Evolutionary conservation across 1,140 invertebrate species (phyloP), one percentile per base, ranked within the genome.

Genomic region (Limonius californicus): DNA sequence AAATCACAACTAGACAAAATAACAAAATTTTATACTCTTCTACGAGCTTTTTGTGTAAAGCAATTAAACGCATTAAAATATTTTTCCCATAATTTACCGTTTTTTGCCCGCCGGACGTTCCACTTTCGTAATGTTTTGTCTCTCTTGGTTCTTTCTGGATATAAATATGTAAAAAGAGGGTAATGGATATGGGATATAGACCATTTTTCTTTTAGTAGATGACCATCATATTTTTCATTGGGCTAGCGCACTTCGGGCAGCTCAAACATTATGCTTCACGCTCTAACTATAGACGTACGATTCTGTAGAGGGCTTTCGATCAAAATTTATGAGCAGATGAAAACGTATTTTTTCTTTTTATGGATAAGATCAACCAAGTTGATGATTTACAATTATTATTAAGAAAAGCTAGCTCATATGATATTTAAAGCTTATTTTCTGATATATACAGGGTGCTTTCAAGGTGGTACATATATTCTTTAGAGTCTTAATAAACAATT

Each of bases 51-150:
- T 39, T 39, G 35, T 39, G 35, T 6, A n/a, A 12, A 12, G 20
- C 20, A 50, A 50, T 50, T 50, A 50, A 19, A 50, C 14, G 14
- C 9, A 50, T 50, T 50, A 50, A 50, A 50, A 50, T 50, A 50
- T 19, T 50, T 50, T 50, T 19, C 16, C n/a, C 16, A 50, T 50
- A 50, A 50, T 18, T 50, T 50, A 50, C 16, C 15, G 2, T 45
- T 50, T 21, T 50, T 50, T 18, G 3, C n/a, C 45, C 19, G 2
- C 2, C n/a, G 35, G 7, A 11, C n/a, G 35, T 39, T 39, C 35
- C 35, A 39, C 11, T 39, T 39, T 39, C n/a, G n/a, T 39, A 39
- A 32, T 39, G 7, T 39, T 39, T 39, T 39, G n/a, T 39, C 35
- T 14, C 8, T 39, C 35, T 39, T 39, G 8, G 11, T 39, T 39